A percentile compares a stretch with the other conserved stretches of the same genome.
phyloP scores from a whole-genome alignment of 2,888 invertebrate genomes.

The Pyrocoelia pectoralis region DNA sequence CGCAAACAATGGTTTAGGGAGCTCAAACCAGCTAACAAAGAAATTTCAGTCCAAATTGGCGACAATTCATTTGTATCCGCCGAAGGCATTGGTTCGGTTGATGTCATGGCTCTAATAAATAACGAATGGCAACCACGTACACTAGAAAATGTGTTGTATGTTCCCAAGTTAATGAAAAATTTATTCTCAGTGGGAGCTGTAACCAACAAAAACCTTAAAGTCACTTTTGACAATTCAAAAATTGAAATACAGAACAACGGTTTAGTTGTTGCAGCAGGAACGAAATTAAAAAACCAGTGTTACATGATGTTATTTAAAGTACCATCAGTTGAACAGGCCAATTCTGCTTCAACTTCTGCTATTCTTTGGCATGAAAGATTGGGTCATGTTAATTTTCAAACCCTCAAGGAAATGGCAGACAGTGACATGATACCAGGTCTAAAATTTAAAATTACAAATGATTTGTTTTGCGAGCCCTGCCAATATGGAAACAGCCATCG shows the following conservation, averaged over 20 bases:
- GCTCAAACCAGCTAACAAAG: not conserved
- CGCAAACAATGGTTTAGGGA: not conserved
- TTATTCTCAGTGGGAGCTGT: conserved; percentile 4
- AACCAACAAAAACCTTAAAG: not conserved
- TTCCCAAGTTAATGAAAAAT: too few relatives aligned
- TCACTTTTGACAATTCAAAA: not conserved
- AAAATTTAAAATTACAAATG: too few relatives aligned
- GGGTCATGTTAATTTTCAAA: conserved; percentile 18
- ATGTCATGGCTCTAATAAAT: not conserved
- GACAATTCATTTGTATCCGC: too few relatives aligned
- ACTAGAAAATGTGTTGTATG: not conserved
- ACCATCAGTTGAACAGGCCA: conserved; percentile 2
- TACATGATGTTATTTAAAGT: not conserved
- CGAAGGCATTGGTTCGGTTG: not conserved
- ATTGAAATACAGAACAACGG: not conserved
- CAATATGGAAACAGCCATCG: too few relatives aligned
- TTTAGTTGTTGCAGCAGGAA: too few relatives aligned
- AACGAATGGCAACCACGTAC: too few relatives aligned
- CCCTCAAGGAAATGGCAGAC: not conserved
- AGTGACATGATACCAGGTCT: not conserved
- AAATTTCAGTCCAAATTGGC: too few relatives aligned
- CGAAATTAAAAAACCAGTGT: not conserved
- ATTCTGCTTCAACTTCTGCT: not conserved
- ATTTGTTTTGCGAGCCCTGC: too few relatives aligned
- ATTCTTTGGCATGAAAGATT: conserved; percentile 27